These are phyloP conservation scores for Drosophila burlai DNA, from an alignment of 1,140 invertebrate genomes.

Conservation along the genomic window DNA sequence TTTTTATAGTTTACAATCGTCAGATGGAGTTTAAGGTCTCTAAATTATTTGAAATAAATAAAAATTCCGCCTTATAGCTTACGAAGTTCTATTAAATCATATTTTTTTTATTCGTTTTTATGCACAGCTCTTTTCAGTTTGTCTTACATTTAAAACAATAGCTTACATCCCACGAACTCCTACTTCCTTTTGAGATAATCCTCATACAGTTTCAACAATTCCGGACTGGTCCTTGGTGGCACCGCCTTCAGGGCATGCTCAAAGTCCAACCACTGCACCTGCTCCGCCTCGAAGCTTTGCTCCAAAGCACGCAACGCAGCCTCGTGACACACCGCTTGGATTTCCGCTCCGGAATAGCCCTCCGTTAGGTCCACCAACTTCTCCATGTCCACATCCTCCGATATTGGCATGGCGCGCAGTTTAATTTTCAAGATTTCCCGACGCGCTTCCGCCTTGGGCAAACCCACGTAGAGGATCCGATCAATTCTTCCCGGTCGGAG, in stretches of 20 bases:
- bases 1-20: conserved; percentile 11
- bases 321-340: conserved; percentile 94
- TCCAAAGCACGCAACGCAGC: conserved; percentile 92
- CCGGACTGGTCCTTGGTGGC: conserved; percentile 89
- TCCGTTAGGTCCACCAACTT: conserved; percentile 89
- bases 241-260: conserved; percentile 88
- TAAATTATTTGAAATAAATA: no score
- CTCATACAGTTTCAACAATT: conserved; percentile 90
- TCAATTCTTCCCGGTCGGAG: conserved; percentile 95
- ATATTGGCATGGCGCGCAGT: conserved; percentile 88
- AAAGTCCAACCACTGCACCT: conserved; percentile 89
- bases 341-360: conserved; percentile 95
- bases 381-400: conserved; percentile 88
- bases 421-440: conserved; percentile 90
- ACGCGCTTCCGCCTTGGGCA: conserved; percentile 91
- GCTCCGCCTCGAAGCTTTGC: conserved; percentile 88
- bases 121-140: neutral
- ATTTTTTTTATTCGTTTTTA: neutral
- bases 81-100: neutral
- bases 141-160: neutral
- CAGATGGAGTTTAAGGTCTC: neutral
- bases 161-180: neutral
- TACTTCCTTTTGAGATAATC: conserved; percentile 68
- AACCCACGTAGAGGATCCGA: conserved; percentile 93
- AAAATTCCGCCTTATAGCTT: no score